Base-by-base conservation (phyloP, 1,140 invertebrate genomes). In the Magallana gigas region DNA sequence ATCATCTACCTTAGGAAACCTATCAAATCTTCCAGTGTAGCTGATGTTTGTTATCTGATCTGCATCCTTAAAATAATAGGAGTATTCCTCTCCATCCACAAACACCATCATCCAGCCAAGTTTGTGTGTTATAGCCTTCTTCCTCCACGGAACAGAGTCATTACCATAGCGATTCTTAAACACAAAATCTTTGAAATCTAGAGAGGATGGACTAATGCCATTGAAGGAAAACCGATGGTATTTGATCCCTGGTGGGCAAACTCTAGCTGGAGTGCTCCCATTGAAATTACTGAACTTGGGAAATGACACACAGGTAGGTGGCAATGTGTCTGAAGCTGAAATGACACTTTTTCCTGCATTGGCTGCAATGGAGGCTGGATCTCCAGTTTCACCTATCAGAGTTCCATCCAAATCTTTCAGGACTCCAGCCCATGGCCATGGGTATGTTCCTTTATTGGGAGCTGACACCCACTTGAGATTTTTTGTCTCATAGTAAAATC, bases 181-280 rank as follows among this genome's bases (percentile, higher is more conserved):
- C 1, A 88, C 68, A 2, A 91, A 81, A 11, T 88, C 58, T 57
- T 92, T 93, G 18, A 71, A 91, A 29, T 87, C n/a, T 48, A 94
- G 76, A 8, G 90, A 90, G 4, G 36, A 4, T 23, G 92, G 92
- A 5, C 81, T 80, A 23, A 90, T 71, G 18, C 90, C 83, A 62
- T 93, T 92, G 82, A 93, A 91, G 36, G 92, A 85, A 60, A 94
- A 92, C 59, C 93, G 71, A 83, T 89, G 85, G 23, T 93, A 91
- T 82, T 88, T 90, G 0, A 91, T 81, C 12, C 83, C 62, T 11
- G 14, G 8, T 12, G 86, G 87, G 85, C 93, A 94, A 3, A 88
- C 76, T 58, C 85, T 86, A 7, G 90, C 91, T 36, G 91, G 84
- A 23, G 87, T 83, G 12, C 62, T 57, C 6, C 81, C 71, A 23